These are phyloP conservation scores for Cherax quadricarinatus DNA, from an alignment of 1,140 invertebrate genomes.

Conservation along the genomic window DNA sequence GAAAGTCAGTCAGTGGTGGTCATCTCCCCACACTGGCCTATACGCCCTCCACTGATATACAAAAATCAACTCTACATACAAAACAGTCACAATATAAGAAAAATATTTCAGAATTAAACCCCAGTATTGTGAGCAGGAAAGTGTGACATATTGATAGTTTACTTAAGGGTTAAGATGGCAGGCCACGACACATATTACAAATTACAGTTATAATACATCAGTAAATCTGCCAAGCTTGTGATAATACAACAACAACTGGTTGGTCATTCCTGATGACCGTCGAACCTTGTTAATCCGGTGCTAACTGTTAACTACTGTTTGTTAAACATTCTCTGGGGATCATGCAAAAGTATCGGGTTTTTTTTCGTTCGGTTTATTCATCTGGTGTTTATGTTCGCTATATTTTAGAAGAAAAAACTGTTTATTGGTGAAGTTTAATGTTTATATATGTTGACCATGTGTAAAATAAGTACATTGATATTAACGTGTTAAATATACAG, in stretches of 20 bases:
- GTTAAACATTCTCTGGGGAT: not conserved
- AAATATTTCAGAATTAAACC: not conserved
- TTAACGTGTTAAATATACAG: not conserved
- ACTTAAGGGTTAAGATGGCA: not conserved
- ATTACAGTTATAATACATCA: slow-evolving; percentile 1
- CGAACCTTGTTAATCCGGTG: slow-evolving; percentile 11
- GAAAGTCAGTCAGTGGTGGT: too few relatives aligned
- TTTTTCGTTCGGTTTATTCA: not conserved
- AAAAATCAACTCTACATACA: not conserved
- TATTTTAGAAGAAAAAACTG: not conserved
- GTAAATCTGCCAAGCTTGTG: slow-evolving; percentile 28
- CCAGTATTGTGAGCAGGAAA: not conserved
- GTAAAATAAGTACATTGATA: not conserved
- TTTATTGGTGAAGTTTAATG: not conserved
- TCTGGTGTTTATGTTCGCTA: not conserved
- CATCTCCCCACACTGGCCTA: too few relatives aligned
- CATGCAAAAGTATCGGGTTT: not conserved
- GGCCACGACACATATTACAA: not conserved
- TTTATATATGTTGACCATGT: not conserved
- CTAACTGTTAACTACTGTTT: not conserved
- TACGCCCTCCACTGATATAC: too few relatives aligned
- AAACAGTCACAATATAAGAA: not conserved
- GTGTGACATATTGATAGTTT: not conserved
- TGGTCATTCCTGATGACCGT: slow-evolving; percentile 23
- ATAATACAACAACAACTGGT: not conserved